Evolutionary conservation across 2,797 vertebrate species (phyloP).

Genomic region (Graptemys geographica): DNA sequence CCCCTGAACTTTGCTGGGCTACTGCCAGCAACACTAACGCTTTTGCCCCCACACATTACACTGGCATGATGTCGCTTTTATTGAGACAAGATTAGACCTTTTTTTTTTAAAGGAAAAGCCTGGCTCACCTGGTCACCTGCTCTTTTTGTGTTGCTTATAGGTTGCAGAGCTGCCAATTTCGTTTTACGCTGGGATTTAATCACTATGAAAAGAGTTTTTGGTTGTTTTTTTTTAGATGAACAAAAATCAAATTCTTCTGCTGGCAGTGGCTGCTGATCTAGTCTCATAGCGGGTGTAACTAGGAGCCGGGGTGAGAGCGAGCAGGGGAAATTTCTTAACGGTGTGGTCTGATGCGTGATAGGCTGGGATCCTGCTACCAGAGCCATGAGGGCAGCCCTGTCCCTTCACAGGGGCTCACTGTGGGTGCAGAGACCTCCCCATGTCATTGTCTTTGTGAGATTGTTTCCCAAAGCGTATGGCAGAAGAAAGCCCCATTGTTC

Average conservation of each 20-base stretch:
- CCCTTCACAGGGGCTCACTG: neutral
- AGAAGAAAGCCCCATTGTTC: neutral
- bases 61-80: constrained; percentile 83
- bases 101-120: constrained; percentile 71
- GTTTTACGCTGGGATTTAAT: constrained; percentile 86
- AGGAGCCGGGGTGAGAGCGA: no score
- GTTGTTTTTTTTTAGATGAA: no score
- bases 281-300: no score
- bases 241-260: no score
- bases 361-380: no score
- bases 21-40: constrained; percentile 90
- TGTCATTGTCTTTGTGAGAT: neutral
- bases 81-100: constrained; percentile 88
- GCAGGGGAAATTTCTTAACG: no score
- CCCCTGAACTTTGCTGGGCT: constrained; percentile 90
- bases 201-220: constrained; percentile 79
- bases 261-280: no score
- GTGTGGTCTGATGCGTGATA: no score
- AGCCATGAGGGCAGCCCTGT: neutral
- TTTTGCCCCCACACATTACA: constrained; percentile 79
- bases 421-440: no score
- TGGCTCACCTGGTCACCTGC: constrained; percentile 85
- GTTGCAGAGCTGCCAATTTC: constrained; percentile 87
- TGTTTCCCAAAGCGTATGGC: neutral
- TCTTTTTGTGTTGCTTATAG: constrained; percentile 84